Evolutionary conservation across 2,888 invertebrate genomes (phyloP), one percentile per base, ranked within the genome.

Genomic region (Clivina fossor): DNA sequence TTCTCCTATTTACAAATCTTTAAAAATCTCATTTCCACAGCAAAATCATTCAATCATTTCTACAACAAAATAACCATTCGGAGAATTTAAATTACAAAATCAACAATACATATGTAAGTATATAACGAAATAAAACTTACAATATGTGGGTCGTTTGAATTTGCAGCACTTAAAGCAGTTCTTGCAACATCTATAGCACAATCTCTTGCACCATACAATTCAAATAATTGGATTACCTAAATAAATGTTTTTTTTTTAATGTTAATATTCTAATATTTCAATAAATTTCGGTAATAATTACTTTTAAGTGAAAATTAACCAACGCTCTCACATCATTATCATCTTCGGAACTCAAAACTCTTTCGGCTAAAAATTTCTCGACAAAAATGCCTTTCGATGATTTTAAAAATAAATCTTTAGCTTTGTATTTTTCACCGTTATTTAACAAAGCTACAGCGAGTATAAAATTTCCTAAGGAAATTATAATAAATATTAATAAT

Each of bases 191-290:
- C 80, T 32, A 93, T 88, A 3, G 92, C 87, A 63, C 86, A 87
- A 62, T 92, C 90, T 22, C 86, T 81, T 0, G 88, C 85, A 60
- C 85, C 85, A 69, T 90, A 88, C 60, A 90, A 85, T 70, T 94
- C 93, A 70, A 93, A 89, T 56, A 93, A 71, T 70, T 90, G 86
- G 62, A 94, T 91, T 1, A 93, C 86, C 85, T 89, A 69, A n/a
- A 69, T 67, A 60, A 16, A 48, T n/a, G n/a, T n/a, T n/a, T n/a
- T n/a, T n/a, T n/a, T n/a, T n/a, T n/a, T n/a, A n/a, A n/a, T n/a
- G n/a, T n/a, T n/a, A n/a, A n/a, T n/a, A n/a, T n/a, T n/a, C n/a
- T n/a, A n/a, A n/a, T n/a, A n/a, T n/a, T n/a, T n/a, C n/a, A n/a
- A n/a, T n/a, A n/a, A n/a, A n/a, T n/a, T n/a, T n/a, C n/a, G n/a